Evolutionary conservation across 2,888 invertebrate species (phyloP).

Genomic region (Pseudococcus jackbeardsleyi): DNA sequence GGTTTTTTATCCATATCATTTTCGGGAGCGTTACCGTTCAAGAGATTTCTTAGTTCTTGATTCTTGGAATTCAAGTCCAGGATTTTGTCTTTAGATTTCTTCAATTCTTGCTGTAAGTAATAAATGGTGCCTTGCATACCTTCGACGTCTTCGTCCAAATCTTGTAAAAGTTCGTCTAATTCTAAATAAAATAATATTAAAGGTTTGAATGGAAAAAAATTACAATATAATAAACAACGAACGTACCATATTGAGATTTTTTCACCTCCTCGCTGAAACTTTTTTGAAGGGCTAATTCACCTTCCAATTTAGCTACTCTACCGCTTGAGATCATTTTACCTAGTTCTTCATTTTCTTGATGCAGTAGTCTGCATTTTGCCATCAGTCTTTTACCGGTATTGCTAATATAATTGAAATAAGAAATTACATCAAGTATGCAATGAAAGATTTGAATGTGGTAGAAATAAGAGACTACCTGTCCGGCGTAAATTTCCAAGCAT

Average conservation of each 20-base stretch:
- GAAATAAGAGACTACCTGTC: constrained; percentile 77
- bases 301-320: constrained; percentile 93
- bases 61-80: constrained; percentile 70
- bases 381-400: constrained; percentile 97
- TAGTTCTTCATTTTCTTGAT: constrained; percentile 97
- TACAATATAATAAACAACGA: neutral
- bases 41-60: constrained; percentile 49
- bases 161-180: constrained; percentile 94
- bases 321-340: constrained; percentile 97
- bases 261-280: constrained; percentile 97
- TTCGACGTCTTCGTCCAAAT: constrained; percentile 96
- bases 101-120: constrained; percentile 92
- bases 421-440: neutral
- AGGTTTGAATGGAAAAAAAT: neutral
- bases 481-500: constrained; percentile 99
- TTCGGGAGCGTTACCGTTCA: constrained; percentile 30
- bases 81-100: constrained; percentile 81
- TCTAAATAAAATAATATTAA: constrained; percentile 74
- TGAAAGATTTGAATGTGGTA: neutral
- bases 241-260: constrained; percentile 91
- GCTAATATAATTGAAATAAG: constrained; percentile 70
- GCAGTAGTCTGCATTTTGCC: constrained; percentile 94
- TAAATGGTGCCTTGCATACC: constrained; percentile 98
- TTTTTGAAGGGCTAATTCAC: constrained; percentile 93
- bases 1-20: constrained; percentile 16